Evolutionary conservation across 2,113 vertebrate genomes (phyloP).

Genomic region (Tamias sibiricus): DNA sequence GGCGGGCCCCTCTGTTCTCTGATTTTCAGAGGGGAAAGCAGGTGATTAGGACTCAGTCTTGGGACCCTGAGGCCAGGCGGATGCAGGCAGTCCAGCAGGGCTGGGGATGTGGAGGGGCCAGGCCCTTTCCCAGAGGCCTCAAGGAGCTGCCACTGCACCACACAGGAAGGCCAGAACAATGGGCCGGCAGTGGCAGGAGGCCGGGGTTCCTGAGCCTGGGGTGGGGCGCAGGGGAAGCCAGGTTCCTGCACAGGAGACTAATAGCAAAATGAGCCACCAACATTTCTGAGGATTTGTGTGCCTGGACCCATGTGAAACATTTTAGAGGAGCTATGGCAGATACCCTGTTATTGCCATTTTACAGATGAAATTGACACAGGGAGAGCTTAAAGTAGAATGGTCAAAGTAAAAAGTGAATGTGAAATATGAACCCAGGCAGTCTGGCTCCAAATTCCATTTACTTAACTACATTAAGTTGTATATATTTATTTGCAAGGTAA

Average conservation of each 20-base stretch:
- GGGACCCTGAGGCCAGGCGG: background rate
- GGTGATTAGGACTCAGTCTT: background rate
- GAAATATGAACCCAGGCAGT: background rate
- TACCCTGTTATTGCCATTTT: background rate
- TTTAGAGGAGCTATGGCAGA: background rate
- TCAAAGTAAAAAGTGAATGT: background rate
- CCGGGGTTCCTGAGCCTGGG: background rate
- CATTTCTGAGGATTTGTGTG: background rate
- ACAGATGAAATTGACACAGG: background rate
- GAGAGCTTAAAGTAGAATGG: conserved; percentile 7
- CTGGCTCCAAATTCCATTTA: background rate
- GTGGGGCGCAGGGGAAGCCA: background rate
- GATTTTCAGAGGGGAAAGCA: background rate
- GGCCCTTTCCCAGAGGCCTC: background rate
- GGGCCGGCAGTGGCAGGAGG: background rate
- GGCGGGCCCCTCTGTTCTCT: background rate
- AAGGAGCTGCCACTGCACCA: too few relatives aligned
- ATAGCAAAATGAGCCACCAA: background rate
- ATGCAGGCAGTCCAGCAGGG: background rate
- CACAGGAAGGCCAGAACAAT: conserved; percentile 69
- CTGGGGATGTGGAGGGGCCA: background rate
- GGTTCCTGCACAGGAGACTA: background rate
- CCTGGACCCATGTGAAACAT: background rate
- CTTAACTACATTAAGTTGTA: background rate
- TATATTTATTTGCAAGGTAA: background rate